These are phyloP conservation scores for Agapornis roseicollis DNA, from an alignment of 2,113 vertebrate species.

Conservation along the genomic window DNA sequence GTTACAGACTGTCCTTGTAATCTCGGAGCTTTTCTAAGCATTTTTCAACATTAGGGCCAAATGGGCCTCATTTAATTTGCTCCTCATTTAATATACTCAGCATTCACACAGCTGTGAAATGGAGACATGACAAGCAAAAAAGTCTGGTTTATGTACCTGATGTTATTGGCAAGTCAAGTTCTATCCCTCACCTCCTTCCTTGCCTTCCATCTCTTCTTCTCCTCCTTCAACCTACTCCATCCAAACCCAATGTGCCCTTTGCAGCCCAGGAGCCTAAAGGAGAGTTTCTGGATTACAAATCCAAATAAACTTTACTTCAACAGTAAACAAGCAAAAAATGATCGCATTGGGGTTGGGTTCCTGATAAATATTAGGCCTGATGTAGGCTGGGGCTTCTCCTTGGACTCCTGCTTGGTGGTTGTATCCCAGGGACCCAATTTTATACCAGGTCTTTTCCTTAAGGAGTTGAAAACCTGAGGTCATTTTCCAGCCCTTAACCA, in stretches of 20 bases:
- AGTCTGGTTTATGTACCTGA: background rate
- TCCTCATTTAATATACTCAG: background rate
- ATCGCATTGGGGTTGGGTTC: constrained; percentile 62
- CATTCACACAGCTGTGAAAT: background rate
- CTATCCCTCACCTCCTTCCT: constrained; percentile 3
- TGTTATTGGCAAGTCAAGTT: background rate
- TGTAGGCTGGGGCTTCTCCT: constrained; percentile 65
- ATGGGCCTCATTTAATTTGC: background rate
- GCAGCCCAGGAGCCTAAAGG: background rate
- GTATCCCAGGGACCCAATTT: constrained; percentile 45
- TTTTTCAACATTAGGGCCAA: background rate
- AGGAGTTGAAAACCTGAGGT: constrained; percentile 16
- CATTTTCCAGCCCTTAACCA: background rate
- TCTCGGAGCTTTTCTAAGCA: background rate
- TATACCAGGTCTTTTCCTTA: background rate
- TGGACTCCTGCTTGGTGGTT: constrained; percentile 49
- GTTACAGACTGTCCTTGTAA: background rate
- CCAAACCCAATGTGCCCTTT: constrained; percentile 19
- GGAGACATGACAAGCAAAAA: background rate
- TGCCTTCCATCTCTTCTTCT: constrained; percentile 2
- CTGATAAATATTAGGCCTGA: constrained; percentile 77
- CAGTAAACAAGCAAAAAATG: constrained; percentile 63
- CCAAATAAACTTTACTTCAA: constrained; percentile 61
- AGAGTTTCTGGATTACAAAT: constrained; percentile 54
- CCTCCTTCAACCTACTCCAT: background rate